phyloP scores from a whole-genome alignment of 2,113 vertebrate species.

The Leucopsar rothschildi region DNA sequence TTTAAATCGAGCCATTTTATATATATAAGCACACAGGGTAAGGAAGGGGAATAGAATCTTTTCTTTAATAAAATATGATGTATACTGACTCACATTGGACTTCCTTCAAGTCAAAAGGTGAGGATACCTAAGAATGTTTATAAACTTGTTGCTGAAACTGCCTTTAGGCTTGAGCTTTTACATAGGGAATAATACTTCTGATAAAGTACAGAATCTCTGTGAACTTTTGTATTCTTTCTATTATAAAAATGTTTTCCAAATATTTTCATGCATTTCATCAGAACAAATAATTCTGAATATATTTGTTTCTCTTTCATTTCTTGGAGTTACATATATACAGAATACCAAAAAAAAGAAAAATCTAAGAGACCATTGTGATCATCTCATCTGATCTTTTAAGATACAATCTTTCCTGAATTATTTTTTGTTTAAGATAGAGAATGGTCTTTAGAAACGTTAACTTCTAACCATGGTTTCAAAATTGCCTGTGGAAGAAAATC shows the following conservation, averaged over 20 bases:
- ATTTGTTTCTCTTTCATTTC: background rate
- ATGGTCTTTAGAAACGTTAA: background rate
- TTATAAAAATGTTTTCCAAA: background rate
- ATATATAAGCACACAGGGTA: background rate
- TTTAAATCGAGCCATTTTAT: background rate
- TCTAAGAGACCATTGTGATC: background rate
- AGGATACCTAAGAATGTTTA: background rate
- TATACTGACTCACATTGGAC: background rate
- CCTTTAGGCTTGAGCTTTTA: background rate
- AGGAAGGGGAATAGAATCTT: background rate
- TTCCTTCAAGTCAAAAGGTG: background rate
- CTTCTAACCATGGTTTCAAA: background rate
- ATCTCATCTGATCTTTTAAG: background rate
- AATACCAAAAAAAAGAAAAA: background rate
- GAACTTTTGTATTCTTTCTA: background rate
- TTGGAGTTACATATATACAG: background rate
- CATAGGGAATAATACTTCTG: background rate
- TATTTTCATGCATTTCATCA: background rate
- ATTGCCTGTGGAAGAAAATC: background rate
- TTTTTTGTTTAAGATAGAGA: background rate
- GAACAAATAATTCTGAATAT: background rate
- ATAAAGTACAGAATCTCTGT: background rate
- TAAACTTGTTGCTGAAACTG: background rate
- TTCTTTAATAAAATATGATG: background rate
- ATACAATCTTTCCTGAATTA: background rate